A percentile compares a stretch with the other conserved stretches of the same genome.
Conservation (phyloP, 2,797 vertebrate species). For the Amniataba percoides region DNA sequence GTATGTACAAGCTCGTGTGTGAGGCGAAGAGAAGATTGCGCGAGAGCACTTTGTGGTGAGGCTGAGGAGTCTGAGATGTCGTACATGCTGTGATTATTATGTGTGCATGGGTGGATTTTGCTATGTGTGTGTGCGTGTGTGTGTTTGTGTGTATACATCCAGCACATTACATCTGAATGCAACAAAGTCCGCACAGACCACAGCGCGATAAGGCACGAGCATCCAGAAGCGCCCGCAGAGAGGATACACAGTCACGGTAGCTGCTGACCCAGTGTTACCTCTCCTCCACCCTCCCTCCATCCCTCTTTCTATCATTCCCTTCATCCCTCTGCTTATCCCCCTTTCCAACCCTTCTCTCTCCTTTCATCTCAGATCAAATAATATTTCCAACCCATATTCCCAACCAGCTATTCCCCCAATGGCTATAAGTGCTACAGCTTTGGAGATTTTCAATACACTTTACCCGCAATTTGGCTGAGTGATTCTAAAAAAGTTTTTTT, state of each 20-base stretch:
- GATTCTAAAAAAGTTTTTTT: constrained; percentile 59
- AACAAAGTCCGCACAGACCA: constrained; percentile 27
- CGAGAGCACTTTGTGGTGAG: constrained; percentile 30
- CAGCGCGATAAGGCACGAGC: constrained; percentile 18
- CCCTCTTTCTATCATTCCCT: constrained; percentile 57
- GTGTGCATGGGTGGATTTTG: not conserved
- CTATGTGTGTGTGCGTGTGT: not conserved
- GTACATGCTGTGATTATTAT: not conserved
- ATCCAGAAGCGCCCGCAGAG: constrained; percentile 28
- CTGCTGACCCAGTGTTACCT: constrained; percentile 65
- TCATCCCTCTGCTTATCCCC: constrained; percentile 66
- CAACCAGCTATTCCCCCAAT: constrained; percentile 72
- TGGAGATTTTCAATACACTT: constrained; percentile 78
- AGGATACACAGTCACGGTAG: constrained; percentile 48
- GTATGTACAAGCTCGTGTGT: constrained; percentile 15
- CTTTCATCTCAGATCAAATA: constrained; percentile 87
- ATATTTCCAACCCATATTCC: constrained; percentile 80
- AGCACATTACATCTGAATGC: constrained; percentile 11
- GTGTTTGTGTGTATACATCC: not conserved
- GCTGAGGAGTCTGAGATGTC: constrained; percentile 30
- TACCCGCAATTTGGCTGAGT: constrained; percentile 74
- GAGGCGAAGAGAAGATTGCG: constrained; percentile 11
- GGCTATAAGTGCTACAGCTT: constrained; percentile 76
- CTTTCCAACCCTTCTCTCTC: constrained; percentile 65
- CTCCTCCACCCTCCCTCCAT: constrained; percentile 48